A percentile compares a stretch with the other conserved stretches of the same genome.
Evolutionary conservation across 2,113 vertebrate species (phyloP).

Genomic region (Stictonetta naevosa): DNA sequence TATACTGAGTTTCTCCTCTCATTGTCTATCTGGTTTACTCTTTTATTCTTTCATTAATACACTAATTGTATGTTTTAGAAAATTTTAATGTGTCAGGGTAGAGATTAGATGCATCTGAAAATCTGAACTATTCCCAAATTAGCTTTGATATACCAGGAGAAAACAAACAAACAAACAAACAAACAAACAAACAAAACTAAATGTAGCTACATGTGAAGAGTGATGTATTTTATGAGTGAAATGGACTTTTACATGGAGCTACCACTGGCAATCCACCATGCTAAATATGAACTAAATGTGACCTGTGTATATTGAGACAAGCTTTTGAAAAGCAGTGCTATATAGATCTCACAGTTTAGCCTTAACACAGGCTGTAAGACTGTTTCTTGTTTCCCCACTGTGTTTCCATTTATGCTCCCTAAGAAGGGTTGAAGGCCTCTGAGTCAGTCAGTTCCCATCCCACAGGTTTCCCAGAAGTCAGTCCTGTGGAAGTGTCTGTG

Average conservation of each 20-base stretch:
- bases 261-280: not conserved
- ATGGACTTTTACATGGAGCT: not conserved
- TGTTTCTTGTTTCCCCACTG: not conserved
- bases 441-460: not conserved
- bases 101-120: not conserved
- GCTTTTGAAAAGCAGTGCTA: not conserved
- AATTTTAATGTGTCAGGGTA: not conserved
- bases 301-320: not conserved
- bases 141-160: not conserved
- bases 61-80: not conserved
- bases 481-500: not conserved
- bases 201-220: not conserved
- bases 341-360: not conserved
- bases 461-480: not conserved
- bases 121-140: not conserved
- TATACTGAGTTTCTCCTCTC: not conserved
- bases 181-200: not conserved
- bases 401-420: not conserved
- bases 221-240: not conserved
- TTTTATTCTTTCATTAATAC: not conserved
- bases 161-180: too few relatives aligned
- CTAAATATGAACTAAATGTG: not conserved
- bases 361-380: not conserved
- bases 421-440: not conserved
- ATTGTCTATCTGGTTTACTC: not conserved